Evolutionary conservation across 2,113 vertebrate genomes (phyloP).

Genomic region (Egretta garzetta): DNA sequence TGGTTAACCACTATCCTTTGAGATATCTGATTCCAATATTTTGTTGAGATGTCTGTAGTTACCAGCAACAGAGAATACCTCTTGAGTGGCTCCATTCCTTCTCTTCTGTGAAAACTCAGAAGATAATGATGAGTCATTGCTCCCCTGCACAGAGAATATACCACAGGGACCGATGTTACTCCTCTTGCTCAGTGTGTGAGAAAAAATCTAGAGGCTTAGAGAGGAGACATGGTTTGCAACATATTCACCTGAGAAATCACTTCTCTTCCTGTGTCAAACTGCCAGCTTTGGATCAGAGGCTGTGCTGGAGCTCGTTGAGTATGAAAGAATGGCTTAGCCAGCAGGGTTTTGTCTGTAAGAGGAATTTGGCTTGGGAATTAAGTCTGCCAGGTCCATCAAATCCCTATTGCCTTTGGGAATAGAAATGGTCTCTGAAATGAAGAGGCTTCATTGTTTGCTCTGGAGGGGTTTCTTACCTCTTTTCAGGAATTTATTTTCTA

Average conservation of each 20-base stretch:
- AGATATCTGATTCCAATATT: background rate
- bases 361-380: conserved; percentile 55
- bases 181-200: background rate
- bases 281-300: conserved; percentile 42
- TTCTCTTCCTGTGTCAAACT: conserved; percentile 33
- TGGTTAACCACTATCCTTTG: background rate
- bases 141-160: background rate
- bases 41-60: background rate
- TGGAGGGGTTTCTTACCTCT: background rate
- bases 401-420: background rate
- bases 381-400: conserved; percentile 38
- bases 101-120: background rate
- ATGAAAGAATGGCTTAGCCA: conserved; percentile 42
- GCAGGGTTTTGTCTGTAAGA: conserved; percentile 33
- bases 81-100: background rate
- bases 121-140: conserved; percentile 35
- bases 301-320: background rate
- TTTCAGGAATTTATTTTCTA: conserved; percentile 20
- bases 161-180: background rate
- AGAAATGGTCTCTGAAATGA: conserved; percentile 18
- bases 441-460: conserved; percentile 29
- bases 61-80: background rate
- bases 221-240: background rate
- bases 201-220: conserved; percentile 20
- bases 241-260: conserved; percentile 45